Base-by-base conservation (phyloP, 2,888 invertebrate genomes). In the Chironomus tentans region DNA sequence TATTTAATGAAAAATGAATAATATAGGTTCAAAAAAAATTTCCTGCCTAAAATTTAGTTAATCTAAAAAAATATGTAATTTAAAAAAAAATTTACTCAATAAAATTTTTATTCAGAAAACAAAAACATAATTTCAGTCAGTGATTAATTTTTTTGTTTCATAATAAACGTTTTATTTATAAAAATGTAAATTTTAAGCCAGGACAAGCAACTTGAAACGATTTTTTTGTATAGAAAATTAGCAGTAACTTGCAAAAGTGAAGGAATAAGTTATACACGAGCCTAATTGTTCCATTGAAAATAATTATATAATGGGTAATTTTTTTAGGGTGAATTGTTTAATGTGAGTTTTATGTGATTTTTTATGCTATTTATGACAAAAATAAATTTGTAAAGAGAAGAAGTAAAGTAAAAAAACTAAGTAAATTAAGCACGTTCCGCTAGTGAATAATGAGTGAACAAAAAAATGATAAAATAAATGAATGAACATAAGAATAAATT, bases 191-290 rank as follows among this genome's bases (percentile, higher is more conserved):
- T 68, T 68, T 68, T 68, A 28, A 68, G 68, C 38, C 70, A 48
- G 70, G 38, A 70, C 7, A 70, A 47, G 68, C 56, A 24, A 22
- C 24, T 65, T 65, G 24, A 24, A 22, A 21, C 38, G 38, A 38
- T 10, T 56, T 56, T 56, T 56, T 18, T 56, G 28, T 22, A 21
- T 21, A 22, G 65, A 24, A 24, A 65, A 22, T 65, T 65, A 65
- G 65, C 65, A 65, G 5, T 24, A 65, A 62, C 21, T 62, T 72
- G 72, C 72, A 72, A 18, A 56, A 56, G 72, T 72, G 72, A 24
- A 71, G 62, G 61, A 72, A 65, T 65, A 10, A 62, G 56, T 56
- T 56, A 56, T 56, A 62, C 72, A 72, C 72, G 72, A 72, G 72
- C 46, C 62, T 72, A 72, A 50, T 50, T 70, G 48, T 38, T 38